Conservation (phyloP, 2,797 vertebrate species). For the Anabas testudineus region DNA sequence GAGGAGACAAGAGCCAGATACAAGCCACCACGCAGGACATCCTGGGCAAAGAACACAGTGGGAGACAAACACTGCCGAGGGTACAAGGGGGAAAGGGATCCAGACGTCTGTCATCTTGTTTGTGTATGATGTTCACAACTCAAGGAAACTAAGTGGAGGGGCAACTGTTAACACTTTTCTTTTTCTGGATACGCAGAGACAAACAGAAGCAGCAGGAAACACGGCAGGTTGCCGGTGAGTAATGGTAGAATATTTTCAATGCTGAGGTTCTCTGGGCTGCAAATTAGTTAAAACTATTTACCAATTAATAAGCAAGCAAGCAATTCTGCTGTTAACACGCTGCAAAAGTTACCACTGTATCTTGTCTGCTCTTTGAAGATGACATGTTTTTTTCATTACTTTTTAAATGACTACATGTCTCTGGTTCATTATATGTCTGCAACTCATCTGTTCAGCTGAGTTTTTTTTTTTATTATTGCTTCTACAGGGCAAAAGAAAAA, state of each 20-base stretch:
- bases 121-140: constrained; percentile 36
- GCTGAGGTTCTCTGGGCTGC: not conserved
- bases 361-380: constrained; percentile 39
- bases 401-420: constrained; percentile 49
- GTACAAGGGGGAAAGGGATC: constrained; percentile 20
- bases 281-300: constrained; percentile 23
- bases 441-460: constrained; percentile 17
- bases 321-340: constrained; percentile 32
- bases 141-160: constrained; percentile 47
- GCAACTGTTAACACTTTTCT: constrained; percentile 51
- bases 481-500: constrained; percentile 15
- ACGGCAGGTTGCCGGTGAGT: constrained; percentile 43
- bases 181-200: constrained; percentile 27
- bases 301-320: constrained; percentile 6
- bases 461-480: not conserved
- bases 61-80: constrained; percentile 23
- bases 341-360: constrained; percentile 7
- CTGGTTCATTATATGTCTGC: constrained; percentile 31
- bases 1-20: constrained; percentile 64
- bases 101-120: constrained; percentile 51
- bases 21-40: constrained; percentile 76
- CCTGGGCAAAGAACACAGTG: constrained; percentile 72
- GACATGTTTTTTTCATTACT: constrained; percentile 45
- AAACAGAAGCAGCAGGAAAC: constrained; percentile 57
- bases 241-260: constrained; percentile 2